A percentile compares a stretch with the other conserved stretches of the same genome.
Conservation (phyloP, 1,140 invertebrate species). For the Bombus picipes region DNA sequence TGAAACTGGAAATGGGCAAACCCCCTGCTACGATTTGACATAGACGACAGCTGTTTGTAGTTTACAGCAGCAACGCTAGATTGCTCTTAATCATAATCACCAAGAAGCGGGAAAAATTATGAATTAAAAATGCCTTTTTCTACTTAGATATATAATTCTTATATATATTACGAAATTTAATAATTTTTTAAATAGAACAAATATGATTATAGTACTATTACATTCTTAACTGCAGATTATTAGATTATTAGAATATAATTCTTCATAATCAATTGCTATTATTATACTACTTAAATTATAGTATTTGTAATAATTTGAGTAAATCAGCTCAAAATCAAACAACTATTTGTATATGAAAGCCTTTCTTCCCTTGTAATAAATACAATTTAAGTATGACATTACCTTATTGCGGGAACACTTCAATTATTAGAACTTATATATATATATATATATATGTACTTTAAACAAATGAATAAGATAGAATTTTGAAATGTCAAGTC, state of each 20-base stretch:
- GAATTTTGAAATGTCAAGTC: slow-evolving; percentile 44
- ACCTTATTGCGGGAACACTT: no score
- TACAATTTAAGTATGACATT: neutral
- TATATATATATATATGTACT: neutral
- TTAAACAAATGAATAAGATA: neutral
- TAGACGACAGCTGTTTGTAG: slow-evolving; percentile 72
- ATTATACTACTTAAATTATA: neutral
- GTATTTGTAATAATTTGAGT: neutral
- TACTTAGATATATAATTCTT: neutral
- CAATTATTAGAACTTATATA: no score
- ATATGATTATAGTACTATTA: neutral
- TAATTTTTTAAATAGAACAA: neutral
- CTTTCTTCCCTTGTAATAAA: neutral
- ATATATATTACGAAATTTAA: neutral
- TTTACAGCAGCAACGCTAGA: slow-evolving; percentile 57
- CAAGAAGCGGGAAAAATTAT: neutral
- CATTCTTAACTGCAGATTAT: neutral
- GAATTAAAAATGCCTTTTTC: neutral
- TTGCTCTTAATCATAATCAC: slow-evolving; percentile 31
- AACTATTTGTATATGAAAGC: neutral
- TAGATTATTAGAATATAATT: neutral
- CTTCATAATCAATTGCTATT: neutral
- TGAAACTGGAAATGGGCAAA: slow-evolving; percentile 35
- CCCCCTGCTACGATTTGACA: slow-evolving; percentile 74
- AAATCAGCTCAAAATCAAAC: neutral